Evolutionary conservation across 2,797 vertebrate genomes (phyloP).

Genomic region (Cryptoprocta ferox): DNA sequence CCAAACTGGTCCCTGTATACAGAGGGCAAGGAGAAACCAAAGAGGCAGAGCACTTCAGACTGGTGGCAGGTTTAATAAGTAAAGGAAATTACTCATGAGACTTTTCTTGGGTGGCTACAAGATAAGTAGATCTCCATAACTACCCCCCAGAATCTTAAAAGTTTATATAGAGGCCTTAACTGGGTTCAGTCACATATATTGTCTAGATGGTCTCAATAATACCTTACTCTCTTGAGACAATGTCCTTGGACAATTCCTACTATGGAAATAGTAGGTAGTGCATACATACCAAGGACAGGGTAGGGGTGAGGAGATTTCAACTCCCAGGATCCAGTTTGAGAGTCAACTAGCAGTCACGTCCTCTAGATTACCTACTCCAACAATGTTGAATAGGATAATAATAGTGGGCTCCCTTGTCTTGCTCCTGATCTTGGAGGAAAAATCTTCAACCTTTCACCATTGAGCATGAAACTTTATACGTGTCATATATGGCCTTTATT

Average conservation of each 20-base stretch:
- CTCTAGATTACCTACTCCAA: background rate
- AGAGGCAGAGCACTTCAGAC: background rate
- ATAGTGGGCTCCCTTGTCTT: background rate
- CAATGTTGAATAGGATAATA: background rate
- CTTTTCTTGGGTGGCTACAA: background rate
- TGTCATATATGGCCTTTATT: background rate
- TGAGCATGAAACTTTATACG: background rate
- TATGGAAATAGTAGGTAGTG: background rate
- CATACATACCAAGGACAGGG: background rate
- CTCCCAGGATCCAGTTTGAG: background rate
- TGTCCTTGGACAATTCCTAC: background rate
- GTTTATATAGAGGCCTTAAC: background rate
- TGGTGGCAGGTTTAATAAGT: background rate
- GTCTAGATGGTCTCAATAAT: background rate
- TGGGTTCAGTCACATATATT: background rate
- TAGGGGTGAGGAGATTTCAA: background rate
- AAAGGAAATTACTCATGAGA: background rate
- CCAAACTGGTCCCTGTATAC: background rate
- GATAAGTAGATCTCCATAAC: background rate
- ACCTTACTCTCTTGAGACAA: background rate
- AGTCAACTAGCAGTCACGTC: background rate
- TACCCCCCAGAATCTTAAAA: background rate
- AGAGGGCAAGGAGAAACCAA: background rate
- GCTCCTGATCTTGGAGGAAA: background rate
- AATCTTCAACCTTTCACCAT: background rate